phyloP scores from a whole-genome alignment of 1,140 invertebrate species.

The Pseudobourletiella spinata region DNA sequence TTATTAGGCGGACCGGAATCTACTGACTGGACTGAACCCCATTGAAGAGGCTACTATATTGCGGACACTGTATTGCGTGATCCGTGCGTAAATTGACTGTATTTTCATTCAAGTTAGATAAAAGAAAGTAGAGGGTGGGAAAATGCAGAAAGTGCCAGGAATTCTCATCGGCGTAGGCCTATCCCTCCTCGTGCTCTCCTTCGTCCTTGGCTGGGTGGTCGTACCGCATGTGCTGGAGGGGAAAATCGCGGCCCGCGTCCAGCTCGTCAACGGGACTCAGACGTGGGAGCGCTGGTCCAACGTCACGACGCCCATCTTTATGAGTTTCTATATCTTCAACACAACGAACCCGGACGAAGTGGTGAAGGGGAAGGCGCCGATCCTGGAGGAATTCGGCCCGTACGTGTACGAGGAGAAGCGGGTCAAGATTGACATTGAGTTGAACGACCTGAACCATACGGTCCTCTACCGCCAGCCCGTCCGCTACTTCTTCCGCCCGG shows the following conservation, averaged over 20 bases:
- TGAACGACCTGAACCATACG: slow-evolving; percentile 26
- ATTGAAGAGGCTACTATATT: too few relatives aligned
- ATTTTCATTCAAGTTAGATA: background rate
- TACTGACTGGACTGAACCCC: background rate
- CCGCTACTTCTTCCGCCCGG: slow-evolving; percentile 18
- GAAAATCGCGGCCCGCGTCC: background rate
- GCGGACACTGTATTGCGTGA: too few relatives aligned
- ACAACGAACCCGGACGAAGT: slow-evolving; percentile 70
- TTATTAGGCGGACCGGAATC: background rate
- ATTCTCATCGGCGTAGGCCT: background rate
- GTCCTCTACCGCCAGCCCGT: slow-evolving; percentile 26
- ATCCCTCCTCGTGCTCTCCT: background rate
- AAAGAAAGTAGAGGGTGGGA: slow-evolving; percentile 2
- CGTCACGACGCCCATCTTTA: background rate
- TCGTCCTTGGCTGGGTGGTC: background rate
- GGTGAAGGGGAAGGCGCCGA: slow-evolving; percentile 53
- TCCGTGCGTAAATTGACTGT: background rate
- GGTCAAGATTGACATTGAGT: slow-evolving; percentile 27
- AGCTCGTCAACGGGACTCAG: background rate
- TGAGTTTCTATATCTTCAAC: slow-evolving; percentile 65
- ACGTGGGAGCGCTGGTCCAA: slow-evolving; percentile 5
- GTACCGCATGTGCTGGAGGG: background rate
- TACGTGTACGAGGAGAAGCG: slow-evolving; percentile 42
- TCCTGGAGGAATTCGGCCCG: slow-evolving; percentile 46
- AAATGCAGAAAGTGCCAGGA: slow-evolving; percentile 3